Evolutionary conservation across 2,888 invertebrate species (phyloP).

Genomic region (Eudemis profundana): DNA sequence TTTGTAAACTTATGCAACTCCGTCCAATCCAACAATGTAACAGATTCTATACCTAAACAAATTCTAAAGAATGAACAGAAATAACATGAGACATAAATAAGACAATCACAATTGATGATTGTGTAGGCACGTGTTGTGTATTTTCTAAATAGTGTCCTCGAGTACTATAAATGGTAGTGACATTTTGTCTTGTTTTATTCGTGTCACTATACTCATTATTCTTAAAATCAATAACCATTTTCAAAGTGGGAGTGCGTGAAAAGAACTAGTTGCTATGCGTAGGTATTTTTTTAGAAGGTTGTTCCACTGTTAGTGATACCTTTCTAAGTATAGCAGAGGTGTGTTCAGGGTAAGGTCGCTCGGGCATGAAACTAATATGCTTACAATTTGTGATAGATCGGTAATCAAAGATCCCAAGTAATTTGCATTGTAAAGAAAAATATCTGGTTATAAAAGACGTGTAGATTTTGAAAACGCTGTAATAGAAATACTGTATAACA

Average conservation of each 20-base stretch:
- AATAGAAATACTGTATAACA: no score
- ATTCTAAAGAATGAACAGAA: constrained; percentile 13
- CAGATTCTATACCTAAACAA: constrained; percentile 11
- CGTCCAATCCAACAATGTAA: neutral
- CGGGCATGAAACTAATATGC: constrained; percentile 4
- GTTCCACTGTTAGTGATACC: constrained; percentile 57
- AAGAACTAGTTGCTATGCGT: constrained; percentile 56
- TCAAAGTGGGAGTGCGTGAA: constrained; percentile 43
- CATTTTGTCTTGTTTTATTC: constrained; percentile 55
- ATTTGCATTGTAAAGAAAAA: neutral
- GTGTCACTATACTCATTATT: constrained; percentile 56
- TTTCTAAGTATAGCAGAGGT: constrained; percentile 60
- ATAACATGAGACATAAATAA: constrained; percentile 32
- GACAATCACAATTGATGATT: constrained; percentile 36
- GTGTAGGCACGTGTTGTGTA: constrained; percentile 50
- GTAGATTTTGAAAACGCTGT: no score
- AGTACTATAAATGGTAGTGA: constrained; percentile 49
- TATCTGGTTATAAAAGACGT: no score
- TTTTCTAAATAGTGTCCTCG: constrained; percentile 31
- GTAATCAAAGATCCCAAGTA: neutral
- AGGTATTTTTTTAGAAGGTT: constrained; percentile 66
- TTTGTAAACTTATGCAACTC: constrained; percentile 11
- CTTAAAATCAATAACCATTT: constrained; percentile 35
- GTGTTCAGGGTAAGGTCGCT: constrained; percentile 43
- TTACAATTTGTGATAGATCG: neutral